These are phyloP conservation scores for Ceratosolen solmsi DNA, from an alignment of 1,140 invertebrate genomes.

Conservation along the genomic window DNA sequence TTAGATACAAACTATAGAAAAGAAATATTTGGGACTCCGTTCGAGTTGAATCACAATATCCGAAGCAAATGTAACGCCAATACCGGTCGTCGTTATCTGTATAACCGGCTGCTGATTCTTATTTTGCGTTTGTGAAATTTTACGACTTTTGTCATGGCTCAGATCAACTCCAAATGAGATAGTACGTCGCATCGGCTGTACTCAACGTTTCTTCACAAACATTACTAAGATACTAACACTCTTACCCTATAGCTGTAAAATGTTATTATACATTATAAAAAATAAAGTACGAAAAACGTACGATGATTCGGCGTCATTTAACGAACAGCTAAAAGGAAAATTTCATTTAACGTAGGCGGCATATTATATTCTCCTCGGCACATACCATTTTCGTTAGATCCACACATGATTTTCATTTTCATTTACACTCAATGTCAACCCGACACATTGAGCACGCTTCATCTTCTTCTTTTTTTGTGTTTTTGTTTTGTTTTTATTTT, in stretches of 20 bases:
- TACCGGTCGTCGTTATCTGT: neutral
- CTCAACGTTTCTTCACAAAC: neutral
- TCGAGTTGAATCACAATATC: conserved; percentile 46
- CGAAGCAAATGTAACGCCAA: conserved; percentile 21
- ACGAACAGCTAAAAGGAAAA: neutral
- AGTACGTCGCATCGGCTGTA: neutral
- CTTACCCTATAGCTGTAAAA: conserved; percentile 9
- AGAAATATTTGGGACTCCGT: conserved; percentile 42
- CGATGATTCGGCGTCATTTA: neutral
- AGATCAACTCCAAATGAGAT: neutral
- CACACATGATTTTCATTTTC: neutral
- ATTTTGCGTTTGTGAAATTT: conserved; percentile 8
- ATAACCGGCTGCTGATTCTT: neutral
- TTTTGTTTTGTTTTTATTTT: too few relatives aligned
- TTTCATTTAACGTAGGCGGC: neutral
- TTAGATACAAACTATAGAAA: conserved; percentile 50
- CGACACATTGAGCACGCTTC: too few relatives aligned
- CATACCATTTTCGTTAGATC: neutral
- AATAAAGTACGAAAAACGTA: conserved; percentile 15
- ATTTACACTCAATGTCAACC: too few relatives aligned
- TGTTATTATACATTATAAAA: conserved; percentile 10
- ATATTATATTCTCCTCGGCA: neutral
- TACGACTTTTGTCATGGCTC: neutral
- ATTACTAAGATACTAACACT: neutral
- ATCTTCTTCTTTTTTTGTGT: too few relatives aligned